Conservation (phyloP, 2,888 invertebrate genomes). For the Phaonia tiefii region DNA sequence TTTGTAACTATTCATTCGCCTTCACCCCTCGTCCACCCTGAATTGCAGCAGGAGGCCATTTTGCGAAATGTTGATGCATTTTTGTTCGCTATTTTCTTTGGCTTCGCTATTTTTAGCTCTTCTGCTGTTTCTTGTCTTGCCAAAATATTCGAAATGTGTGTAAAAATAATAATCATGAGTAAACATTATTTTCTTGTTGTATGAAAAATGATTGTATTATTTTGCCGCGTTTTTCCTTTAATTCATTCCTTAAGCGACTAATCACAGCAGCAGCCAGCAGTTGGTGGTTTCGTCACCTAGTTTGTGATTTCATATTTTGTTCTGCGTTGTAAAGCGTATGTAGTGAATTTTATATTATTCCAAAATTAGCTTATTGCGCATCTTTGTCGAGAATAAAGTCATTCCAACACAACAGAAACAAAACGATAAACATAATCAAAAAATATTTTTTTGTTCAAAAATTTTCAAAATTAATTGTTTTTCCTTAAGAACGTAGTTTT, state of each 20-base stretch:
- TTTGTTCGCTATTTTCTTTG: not conserved
- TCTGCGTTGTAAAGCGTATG: not conserved
- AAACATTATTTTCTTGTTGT: constrained; percentile 9
- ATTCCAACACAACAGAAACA: too few species aligned
- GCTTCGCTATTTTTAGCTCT: constrained; percentile 1
- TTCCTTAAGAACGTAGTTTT: too few species aligned
- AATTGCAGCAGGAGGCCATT: not conserved
- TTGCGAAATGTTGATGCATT: constrained; percentile 14
- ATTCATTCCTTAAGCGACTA: not conserved
- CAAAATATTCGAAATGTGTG: constrained; percentile 31
- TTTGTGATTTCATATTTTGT: not conserved
- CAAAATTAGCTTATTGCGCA: constrained; percentile 58
- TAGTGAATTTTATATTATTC: constrained; percentile 24
- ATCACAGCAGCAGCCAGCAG: not conserved
- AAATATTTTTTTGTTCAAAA: too few species aligned
- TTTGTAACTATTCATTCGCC: not conserved
- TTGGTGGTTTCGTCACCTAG: not conserved
- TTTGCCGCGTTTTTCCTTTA: not conserved
- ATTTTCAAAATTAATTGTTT: too few species aligned
- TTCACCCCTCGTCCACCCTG: not conserved
- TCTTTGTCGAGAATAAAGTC: not conserved
- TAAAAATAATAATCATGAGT: constrained; percentile 45
- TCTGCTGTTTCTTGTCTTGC: constrained; percentile 6
- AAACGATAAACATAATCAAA: too few species aligned
- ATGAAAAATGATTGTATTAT: not conserved